phyloP scores from a whole-genome alignment of 2,797 vertebrate genomes.

The Vireo griseus region DNA sequence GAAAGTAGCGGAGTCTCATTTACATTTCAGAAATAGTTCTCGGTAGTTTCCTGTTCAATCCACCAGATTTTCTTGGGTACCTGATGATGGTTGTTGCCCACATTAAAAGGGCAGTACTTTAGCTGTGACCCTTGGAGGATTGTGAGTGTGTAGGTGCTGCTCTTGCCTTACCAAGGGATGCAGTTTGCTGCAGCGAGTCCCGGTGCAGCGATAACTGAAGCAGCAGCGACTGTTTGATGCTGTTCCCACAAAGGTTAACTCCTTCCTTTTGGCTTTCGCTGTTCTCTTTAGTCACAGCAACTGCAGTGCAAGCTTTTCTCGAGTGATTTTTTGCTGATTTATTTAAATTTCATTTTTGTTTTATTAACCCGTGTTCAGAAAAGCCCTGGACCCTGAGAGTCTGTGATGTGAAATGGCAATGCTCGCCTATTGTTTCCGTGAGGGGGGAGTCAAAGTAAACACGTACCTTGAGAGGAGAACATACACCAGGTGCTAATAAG shows the following conservation, averaged over 20 bases:
- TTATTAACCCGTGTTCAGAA: slow-evolving; percentile 31
- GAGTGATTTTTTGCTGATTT: neutral
- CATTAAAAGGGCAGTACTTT: neutral
- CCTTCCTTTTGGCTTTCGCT: slow-evolving; percentile 47
- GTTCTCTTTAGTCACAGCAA: slow-evolving; percentile 33
- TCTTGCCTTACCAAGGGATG: neutral
- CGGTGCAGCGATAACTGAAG: neutral
- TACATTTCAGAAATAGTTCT: slow-evolving; percentile 74
- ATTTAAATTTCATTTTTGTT: slow-evolving; percentile 49
- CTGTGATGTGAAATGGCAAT: neutral
- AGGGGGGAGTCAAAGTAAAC: slow-evolving; percentile 12
- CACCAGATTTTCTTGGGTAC: slow-evolving; percentile 45
- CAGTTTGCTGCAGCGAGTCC: neutral
- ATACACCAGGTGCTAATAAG: neutral
- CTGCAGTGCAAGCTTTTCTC: slow-evolving; percentile 43
- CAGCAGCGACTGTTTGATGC: slow-evolving; percentile 15
- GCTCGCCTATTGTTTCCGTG: neutral
- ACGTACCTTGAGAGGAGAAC: neutral
- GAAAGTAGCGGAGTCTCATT: slow-evolving; percentile 74
- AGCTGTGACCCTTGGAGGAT: neutral
- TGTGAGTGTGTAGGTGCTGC: neutral
- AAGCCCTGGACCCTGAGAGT: neutral
- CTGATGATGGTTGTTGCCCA: neutral
- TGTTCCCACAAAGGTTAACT: slow-evolving; percentile 22
- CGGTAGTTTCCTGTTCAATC: slow-evolving; percentile 65